Base-by-base conservation (phyloP, 2,113 vertebrate species). In the Callaeas wilsoni region DNA sequence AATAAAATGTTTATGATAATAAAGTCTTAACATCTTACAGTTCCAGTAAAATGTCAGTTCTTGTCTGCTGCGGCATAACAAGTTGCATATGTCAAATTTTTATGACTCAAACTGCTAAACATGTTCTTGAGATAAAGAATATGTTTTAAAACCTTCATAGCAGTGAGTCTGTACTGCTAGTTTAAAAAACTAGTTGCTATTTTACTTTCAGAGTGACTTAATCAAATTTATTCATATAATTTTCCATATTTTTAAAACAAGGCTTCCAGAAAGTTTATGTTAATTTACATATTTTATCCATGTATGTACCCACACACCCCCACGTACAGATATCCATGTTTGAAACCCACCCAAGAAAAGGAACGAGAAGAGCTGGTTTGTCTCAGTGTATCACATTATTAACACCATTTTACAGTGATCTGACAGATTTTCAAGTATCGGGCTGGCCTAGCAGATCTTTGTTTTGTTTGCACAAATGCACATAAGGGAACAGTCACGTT, bases 241-340 rank as follows among this genome's bases (percentile, higher is more conserved):
- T 86, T 73, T 53, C 29, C 5, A 3, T 59, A 16, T 78, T 50
- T 94, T 77, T 49, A 10, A 63, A 53, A 15, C 4, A 46, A 41
- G 20, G 16, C 70, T 62, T 80, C 35, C 10, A 7, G 16, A 27
- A 93, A 44, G 23, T 35, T 76, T 13, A 26, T 46, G 4, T 7
- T 23, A 32, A 55, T 74, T 44, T 29, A 7, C 3, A 3, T 42
- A 6, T 35, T 67, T 50, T 74, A 37, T 35, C 55, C 33, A 23
- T 11, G 13, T 4, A 2, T 5, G 20, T 12, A 3, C 15, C 44
- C 26, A 12, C 37, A 10, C 8, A 7, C 4, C 7, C 21, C 12
- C 21, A 5, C 8, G 13, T 55, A 5, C 10, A 60, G 23, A 41
- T 2, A 39, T 0, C 7, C 6, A 5, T 3, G 14, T 41, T 73